Evolutionary conservation across 2,113 vertebrate genomes (phyloP).

Genomic region (Larimichthys polyactis): DNA sequence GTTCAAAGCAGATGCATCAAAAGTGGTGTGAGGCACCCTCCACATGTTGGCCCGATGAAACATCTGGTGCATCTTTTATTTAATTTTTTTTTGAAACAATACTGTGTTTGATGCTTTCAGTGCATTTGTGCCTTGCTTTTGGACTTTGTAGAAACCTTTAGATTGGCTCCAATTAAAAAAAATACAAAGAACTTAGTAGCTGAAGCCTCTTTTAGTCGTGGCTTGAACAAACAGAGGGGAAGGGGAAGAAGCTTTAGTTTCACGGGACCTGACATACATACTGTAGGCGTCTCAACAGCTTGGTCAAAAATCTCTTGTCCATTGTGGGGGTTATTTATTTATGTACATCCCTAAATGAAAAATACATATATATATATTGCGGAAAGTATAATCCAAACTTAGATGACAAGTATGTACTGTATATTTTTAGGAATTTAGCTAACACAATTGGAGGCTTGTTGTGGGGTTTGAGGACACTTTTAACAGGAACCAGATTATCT

Average conservation of each 20-base stretch:
- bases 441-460: not conserved
- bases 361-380: not conserved
- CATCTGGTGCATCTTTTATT: not conserved
- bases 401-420: not conserved
- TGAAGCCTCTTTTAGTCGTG: not conserved
- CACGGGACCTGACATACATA: not conserved
- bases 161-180: constrained; percentile 16
- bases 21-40: constrained; percentile 32
- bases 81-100: not conserved
- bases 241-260: not conserved
- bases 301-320: constrained; percentile 11
- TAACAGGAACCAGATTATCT: constrained; percentile 1
- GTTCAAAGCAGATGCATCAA: constrained; percentile 53
- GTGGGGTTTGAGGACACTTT: constrained; percentile 15
- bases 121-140: constrained; percentile 32
- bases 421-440: constrained; percentile 13
- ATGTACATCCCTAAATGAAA: not conserved
- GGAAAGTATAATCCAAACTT: constrained; percentile 8
- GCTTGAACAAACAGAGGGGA: constrained; percentile 7
- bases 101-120: constrained; percentile 33
- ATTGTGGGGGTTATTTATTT: not conserved
- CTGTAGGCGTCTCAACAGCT: not conserved
- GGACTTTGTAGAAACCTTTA: constrained; percentile 18
- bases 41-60: constrained; percentile 21
- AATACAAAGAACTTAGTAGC: not conserved